A percentile compares a stretch with the other conserved stretches of the same genome.
These are phyloP conservation scores for Aldrovandia affinis DNA, from an alignment of 2,797 vertebrate species.

Conservation along the genomic window DNA sequence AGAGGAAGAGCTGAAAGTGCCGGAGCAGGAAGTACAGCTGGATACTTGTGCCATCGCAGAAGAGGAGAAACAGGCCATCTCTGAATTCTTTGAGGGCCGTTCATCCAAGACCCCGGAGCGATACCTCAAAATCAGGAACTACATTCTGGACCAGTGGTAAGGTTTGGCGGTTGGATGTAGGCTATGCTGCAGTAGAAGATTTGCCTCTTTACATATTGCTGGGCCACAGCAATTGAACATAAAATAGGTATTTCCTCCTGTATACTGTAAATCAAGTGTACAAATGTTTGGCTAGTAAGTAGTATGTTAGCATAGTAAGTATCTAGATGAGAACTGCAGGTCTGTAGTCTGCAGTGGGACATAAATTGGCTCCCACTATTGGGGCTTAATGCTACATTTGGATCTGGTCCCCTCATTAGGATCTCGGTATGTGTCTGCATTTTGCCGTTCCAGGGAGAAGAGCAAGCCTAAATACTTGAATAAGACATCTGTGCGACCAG, in stretches of 20 bases:
- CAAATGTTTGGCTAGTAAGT: not conserved
- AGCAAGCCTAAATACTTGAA: constrained; percentile 94
- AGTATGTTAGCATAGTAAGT: not conserved
- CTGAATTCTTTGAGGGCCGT: constrained; percentile 96
- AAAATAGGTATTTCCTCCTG: not conserved
- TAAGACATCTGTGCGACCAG: constrained; percentile 95
- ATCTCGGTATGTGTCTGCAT: not conserved
- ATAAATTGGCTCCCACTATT: not conserved
- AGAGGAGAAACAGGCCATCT: constrained; percentile 95
- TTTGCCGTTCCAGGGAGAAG: constrained; percentile 75
- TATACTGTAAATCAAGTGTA: not conserved
- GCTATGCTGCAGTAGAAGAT: not conserved
- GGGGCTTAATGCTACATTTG: not conserved
- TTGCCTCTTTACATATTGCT: not conserved
- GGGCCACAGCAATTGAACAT: not conserved
- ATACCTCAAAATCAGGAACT: constrained; percentile 97
- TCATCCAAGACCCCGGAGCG: constrained; percentile 94
- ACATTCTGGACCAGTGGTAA: constrained; percentile 97
- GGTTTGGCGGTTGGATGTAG: constrained; percentile 11
- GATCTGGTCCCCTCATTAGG: not conserved
- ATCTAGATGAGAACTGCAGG: not conserved
- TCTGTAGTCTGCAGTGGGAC: not conserved
- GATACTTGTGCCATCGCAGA: constrained; percentile 82
- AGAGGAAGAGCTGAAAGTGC: constrained; percentile 84
- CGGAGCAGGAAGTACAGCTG: constrained; percentile 88